Conservation (phyloP, 2,113 vertebrate genomes). For the Nannospalax galili region DNA sequence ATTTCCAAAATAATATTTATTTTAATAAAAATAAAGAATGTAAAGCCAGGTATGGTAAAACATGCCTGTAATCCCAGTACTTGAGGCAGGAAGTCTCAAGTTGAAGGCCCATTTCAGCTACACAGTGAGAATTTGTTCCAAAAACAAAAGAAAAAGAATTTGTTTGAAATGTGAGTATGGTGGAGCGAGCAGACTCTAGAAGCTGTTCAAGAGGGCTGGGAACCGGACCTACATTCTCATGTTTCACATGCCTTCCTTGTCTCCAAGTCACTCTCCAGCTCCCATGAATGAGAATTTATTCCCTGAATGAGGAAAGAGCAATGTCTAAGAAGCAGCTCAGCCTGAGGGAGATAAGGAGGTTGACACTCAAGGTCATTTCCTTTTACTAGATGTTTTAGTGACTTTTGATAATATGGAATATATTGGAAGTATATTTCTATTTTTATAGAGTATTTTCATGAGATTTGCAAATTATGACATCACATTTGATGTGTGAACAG, state of each 20-base stretch:
- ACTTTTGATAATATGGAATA: constrained; percentile 3
- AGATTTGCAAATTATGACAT: not conserved
- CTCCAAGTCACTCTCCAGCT: not conserved
- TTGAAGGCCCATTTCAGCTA: not conserved
- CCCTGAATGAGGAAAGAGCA: not conserved
- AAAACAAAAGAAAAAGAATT: not conserved
- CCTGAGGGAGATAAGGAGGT: not conserved
- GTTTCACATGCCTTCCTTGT: not conserved
- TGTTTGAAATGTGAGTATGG: not conserved
- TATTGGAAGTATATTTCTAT: not conserved
- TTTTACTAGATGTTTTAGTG: constrained; percentile 23
- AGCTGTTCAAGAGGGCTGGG: not conserved
- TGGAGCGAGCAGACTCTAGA: not conserved
- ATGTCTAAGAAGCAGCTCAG: not conserved
- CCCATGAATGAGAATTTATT: not conserved
- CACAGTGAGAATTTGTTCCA: not conserved
- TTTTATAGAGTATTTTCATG: constrained; percentile 19
- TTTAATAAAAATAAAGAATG: not conserved
- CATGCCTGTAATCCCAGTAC: not conserved
- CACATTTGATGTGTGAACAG: constrained; percentile 15
- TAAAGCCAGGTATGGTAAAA: not conserved
- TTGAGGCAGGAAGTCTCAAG: not conserved
- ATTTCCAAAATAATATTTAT: not conserved
- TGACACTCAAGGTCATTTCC: constrained; percentile 14
- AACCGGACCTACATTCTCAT: not conserved